These are phyloP conservation scores for Rhabditoides inermis DNA, from an alignment of 2,888 invertebrate species.

Conservation along the genomic window DNA sequence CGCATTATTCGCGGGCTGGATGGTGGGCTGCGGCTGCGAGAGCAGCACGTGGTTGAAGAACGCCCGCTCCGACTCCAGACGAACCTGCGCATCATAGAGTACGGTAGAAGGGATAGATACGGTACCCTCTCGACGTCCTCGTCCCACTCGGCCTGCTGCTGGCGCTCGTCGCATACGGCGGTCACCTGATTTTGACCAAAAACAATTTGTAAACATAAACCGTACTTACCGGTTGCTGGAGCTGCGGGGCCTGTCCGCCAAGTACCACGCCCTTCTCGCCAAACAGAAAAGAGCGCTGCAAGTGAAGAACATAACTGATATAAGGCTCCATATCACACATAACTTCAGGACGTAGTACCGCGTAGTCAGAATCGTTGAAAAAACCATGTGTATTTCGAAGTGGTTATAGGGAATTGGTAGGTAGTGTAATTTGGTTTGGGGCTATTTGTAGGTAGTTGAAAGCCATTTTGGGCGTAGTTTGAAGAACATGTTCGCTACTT, in stretches of 20 bases:
- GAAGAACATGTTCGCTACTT: too few relatives aligned
- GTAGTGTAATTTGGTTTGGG: too few relatives aligned
- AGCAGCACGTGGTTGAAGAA: constrained; percentile 47
- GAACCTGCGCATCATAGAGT: too few relatives aligned
- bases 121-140: constrained; percentile 21
- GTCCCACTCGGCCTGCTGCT: constrained; percentile 10
- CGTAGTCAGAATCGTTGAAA: too few relatives aligned
- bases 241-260: constrained; percentile 7
- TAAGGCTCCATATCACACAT: background rate
- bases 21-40: constrained; percentile 20
- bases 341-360: background rate
- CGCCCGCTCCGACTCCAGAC: constrained; percentile 44
- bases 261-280: constrained; percentile 16
- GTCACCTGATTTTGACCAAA: background rate
- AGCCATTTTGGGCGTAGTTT: too few relatives aligned
- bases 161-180: background rate
- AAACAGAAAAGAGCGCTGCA: constrained; percentile 9
- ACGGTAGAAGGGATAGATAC: too few relatives aligned
- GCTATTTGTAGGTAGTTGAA: too few relatives aligned
- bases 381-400: too few relatives aligned
- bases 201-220: background rate
- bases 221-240: background rate
- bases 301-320: background rate
- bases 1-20: constrained; percentile 4
- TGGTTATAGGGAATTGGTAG: too few relatives aligned